Evolutionary conservation across 1,140 invertebrate species (phyloP).

Genomic region (Drosophila teissieri): DNA sequence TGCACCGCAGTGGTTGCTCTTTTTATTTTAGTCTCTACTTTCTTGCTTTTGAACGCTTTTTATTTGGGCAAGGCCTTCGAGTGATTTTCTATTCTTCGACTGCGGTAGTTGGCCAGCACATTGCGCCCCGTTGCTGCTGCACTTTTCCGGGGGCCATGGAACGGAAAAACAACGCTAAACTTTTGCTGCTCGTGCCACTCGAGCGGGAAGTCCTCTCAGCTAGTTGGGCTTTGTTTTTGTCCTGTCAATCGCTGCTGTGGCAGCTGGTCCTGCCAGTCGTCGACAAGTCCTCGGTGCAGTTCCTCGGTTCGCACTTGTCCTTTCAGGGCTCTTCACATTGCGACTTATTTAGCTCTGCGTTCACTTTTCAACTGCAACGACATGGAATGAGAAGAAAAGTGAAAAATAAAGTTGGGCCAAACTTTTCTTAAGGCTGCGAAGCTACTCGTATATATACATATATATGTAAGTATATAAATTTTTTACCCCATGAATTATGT

Average conservation of each 20-base stretch:
- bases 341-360: conserved; percentile 76
- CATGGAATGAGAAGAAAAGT: conserved; percentile 47
- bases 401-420: conserved; percentile 54
- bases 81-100: conserved; percentile 48
- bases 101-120: conserved; percentile 64
- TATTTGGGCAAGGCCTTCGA: conserved; percentile 28
- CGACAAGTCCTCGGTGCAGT: conserved; percentile 40
- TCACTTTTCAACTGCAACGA: conserved; percentile 62
- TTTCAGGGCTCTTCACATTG: conserved; percentile 78
- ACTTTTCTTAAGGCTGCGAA: conserved; percentile 4
- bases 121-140: conserved; percentile 50
- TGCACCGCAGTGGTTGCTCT: conserved; percentile 41
- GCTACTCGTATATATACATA: neutral
- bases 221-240: conserved; percentile 64
- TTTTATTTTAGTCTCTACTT: conserved; percentile 7
- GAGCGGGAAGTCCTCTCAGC: conserved; percentile 30
- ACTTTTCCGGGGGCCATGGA: conserved; percentile 19
- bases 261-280: conserved; percentile 42
- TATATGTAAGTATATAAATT: conserved; percentile 3
- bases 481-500: conserved; percentile 64
- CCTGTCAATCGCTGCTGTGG: conserved; percentile 74
- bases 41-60: neutral
- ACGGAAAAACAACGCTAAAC: conserved; percentile 32
- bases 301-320: conserved; percentile 57
- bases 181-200: conserved; percentile 60